phyloP scores from a whole-genome alignment of 2,797 vertebrate species.

The Brotula barbata region DNA sequence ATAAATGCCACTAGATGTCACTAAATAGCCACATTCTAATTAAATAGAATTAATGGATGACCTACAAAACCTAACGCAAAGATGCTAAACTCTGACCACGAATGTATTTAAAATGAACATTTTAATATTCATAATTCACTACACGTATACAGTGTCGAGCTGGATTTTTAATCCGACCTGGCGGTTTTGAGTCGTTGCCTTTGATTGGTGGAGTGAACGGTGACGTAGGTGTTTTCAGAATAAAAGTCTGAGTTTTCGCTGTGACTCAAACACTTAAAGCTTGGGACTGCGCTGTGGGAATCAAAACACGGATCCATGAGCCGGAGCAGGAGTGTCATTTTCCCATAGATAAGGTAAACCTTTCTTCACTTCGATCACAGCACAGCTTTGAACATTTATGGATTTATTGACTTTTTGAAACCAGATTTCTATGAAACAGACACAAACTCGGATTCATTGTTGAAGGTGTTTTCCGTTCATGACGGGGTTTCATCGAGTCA shows the following conservation, averaged over 20 bases:
- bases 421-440: too few relatives aligned
- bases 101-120: too few relatives aligned
- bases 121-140: too few relatives aligned
- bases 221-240: neutral
- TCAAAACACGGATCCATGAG: conserved; percentile 29
- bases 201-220: neutral
- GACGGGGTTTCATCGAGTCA: too few relatives aligned
- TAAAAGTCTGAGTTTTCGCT: neutral
- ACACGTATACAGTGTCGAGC: neutral
- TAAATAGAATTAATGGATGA: too few relatives aligned
- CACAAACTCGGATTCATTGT: too few relatives aligned
- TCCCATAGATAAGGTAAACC: conserved; percentile 36
- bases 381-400: too few relatives aligned
- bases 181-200: neutral
- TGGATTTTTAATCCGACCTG: neutral
- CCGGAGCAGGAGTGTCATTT: neutral
- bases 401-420: too few relatives aligned
- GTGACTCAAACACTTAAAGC: neutral
- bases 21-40: neutral
- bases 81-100: too few relatives aligned
- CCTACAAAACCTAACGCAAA: too few relatives aligned
- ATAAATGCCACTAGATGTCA: neutral
- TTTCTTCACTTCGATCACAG: too few relatives aligned
- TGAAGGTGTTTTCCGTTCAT: too few relatives aligned
- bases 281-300: neutral